Evolutionary conservation across 2,888 invertebrate species (phyloP).

Genomic region (Malthinus flaveolus): DNA sequence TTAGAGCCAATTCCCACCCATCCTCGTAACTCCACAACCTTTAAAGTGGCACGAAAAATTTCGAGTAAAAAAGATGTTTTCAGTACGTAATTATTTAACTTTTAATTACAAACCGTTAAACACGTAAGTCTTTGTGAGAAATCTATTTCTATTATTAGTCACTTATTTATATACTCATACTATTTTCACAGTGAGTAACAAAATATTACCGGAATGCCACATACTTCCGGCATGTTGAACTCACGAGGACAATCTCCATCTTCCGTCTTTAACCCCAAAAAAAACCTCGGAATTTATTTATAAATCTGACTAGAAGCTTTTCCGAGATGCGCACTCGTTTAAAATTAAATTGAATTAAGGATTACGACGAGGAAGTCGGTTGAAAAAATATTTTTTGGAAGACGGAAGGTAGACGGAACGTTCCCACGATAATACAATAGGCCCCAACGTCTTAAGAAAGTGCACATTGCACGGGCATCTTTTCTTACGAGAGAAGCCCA

Average conservation of each 20-base stretch:
- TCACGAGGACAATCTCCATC: slow-evolving; percentile 35
- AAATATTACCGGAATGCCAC: slow-evolving; percentile 37
- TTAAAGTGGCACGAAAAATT: too few relatives aligned
- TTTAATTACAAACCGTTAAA: too few relatives aligned
- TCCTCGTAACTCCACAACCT: too few relatives aligned
- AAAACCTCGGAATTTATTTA: slow-evolving; percentile 14
- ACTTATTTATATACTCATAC: slow-evolving; percentile 35
- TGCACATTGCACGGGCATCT: slow-evolving; percentile 32
- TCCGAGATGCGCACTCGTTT: neutral
- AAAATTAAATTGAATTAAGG: neutral
- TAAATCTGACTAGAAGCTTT: neutral
- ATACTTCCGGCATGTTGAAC: slow-evolving; percentile 38
- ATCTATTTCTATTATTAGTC: slow-evolving; percentile 34
- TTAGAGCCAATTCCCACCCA: too few relatives aligned
- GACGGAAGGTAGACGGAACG: slow-evolving; percentile 17
- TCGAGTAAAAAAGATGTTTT: too few relatives aligned
- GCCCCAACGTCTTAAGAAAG: slow-evolving; percentile 34
- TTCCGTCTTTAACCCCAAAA: slow-evolving; percentile 25
- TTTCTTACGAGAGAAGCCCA: slow-evolving; percentile 27
- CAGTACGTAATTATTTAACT: too few relatives aligned
- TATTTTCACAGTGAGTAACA: slow-evolving; percentile 35
- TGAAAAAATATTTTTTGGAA: slow-evolving; percentile 31
- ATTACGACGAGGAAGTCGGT: slow-evolving; percentile 34
- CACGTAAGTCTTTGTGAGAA: slow-evolving; percentile 19
- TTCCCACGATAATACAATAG: slow-evolving; percentile 37